phyloP scores from a whole-genome alignment of 2,113 vertebrate species.

The Sinocyclocheilus rhinocerous region DNA sequence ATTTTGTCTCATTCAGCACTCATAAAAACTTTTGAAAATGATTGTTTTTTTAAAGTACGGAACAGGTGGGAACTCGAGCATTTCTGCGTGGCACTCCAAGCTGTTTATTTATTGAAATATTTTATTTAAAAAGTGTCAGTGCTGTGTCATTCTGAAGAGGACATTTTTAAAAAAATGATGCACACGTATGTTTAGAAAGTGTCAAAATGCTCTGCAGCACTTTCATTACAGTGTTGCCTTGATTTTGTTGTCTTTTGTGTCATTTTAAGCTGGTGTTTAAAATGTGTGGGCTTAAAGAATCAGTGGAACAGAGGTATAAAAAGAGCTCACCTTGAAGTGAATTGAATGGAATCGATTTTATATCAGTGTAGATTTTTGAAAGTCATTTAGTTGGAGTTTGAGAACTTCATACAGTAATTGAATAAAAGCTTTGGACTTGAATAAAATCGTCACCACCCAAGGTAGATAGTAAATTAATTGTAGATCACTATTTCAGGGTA shows the following conservation, averaged over 20 bases:
- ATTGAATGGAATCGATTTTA: not conserved
- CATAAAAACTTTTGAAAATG: slow-evolving; percentile 30
- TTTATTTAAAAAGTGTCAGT: slow-evolving; percentile 78
- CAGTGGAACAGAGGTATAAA: not conserved
- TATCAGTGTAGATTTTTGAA: not conserved
- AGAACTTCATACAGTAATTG: not conserved
- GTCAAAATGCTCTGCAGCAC: not conserved
- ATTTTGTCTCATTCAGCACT: not conserved
- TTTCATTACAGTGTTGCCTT: not conserved
- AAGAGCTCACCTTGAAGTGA: slow-evolving; percentile 9
- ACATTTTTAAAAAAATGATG: slow-evolving; percentile 69
- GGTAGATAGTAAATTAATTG: not conserved
- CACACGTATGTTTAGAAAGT: slow-evolving; percentile 62
- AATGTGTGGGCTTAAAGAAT: not conserved
- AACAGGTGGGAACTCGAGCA: slow-evolving; percentile 71
- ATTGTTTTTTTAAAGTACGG: slow-evolving; percentile 66
- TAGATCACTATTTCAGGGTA: slow-evolving; percentile 3
- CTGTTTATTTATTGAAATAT: slow-evolving; percentile 75
- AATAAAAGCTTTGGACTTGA: not conserved
- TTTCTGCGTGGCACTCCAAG: slow-evolving; percentile 75
- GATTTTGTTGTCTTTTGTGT: not conserved
- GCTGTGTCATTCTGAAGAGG: slow-evolving; percentile 74
- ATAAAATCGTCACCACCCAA: not conserved
- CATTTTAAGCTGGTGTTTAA: not conserved
- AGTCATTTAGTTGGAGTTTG: not conserved